These are phyloP conservation scores for Drosophila ananassae DNA, from an alignment of 1,140 invertebrate species.

Conservation along the genomic window DNA sequence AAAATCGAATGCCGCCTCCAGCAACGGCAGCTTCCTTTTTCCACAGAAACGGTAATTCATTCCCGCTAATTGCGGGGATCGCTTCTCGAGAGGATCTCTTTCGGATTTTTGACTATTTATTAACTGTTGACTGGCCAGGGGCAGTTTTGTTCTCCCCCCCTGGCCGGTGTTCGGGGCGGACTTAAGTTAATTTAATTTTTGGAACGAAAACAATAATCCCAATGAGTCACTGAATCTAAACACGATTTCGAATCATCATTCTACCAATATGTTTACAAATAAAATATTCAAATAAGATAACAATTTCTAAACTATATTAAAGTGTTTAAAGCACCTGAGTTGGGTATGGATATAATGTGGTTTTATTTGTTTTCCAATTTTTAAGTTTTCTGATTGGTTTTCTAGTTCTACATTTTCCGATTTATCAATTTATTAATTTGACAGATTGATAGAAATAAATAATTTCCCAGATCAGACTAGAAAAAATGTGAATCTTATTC, in stretches of 20 bases:
- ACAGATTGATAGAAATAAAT: no score
- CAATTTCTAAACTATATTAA: background rate
- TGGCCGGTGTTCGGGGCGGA: constrained; percentile 10
- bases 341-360: background rate
- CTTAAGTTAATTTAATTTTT: background rate
- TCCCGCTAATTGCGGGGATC: constrained; percentile 54
- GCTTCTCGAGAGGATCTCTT: constrained; percentile 45
- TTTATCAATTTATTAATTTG: no score
- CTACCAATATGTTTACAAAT: background rate
- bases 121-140: constrained; percentile 68
- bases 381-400: no score
- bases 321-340: background rate
- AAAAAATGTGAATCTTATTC: no score
- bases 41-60: constrained; percentile 63
- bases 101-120: constrained; percentile 59
- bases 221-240: constrained; percentile 30
- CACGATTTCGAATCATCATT: background rate
- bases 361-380: background rate
- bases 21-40: constrained; percentile 55
- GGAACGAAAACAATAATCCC: constrained; percentile 31
- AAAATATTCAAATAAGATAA: background rate
- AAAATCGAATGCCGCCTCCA: constrained; percentile 61
- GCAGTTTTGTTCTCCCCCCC: constrained; percentile 12
- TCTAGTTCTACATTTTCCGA: no score
- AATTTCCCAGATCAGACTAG: no score